phyloP scores from a whole-genome alignment of 2,797 vertebrate genomes.

The Geotrypetes seraphini region DNA sequence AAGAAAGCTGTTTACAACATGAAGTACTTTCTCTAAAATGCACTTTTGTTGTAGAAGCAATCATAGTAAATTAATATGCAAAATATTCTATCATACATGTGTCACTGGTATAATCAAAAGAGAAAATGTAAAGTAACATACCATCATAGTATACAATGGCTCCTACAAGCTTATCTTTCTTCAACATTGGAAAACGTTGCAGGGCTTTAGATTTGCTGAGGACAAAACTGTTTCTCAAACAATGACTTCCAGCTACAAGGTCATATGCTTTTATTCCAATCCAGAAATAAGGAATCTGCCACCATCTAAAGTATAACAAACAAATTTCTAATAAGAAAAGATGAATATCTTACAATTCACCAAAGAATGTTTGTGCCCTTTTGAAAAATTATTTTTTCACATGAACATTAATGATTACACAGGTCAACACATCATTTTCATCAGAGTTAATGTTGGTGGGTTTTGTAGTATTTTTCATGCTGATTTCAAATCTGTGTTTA shows the following conservation, averaged over 20 bases:
- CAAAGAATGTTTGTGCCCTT: too few species aligned
- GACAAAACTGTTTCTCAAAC: constrained; percentile 87
- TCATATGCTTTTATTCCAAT: constrained; percentile 93
- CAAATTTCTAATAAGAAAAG: too few species aligned
- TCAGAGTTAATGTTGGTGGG: too few species aligned
- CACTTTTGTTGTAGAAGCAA: not conserved
- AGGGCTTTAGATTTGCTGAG: constrained; percentile 83
- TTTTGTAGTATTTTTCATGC: too few species aligned
- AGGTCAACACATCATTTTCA: too few species aligned
- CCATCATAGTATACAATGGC: constrained; percentile 97
- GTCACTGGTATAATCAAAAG: too few species aligned
- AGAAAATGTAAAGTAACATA: constrained; percentile 28
- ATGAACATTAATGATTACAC: too few species aligned
- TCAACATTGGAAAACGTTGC: constrained; percentile 93
- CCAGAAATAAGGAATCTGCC: constrained; percentile 98
- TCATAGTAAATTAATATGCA: too few species aligned
- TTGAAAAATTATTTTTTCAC: too few species aligned
- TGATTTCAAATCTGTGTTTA: too few species aligned
- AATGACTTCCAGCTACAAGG: constrained; percentile 81
- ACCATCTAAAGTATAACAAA: constrained; percentile 67
- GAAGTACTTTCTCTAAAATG: accelerated
- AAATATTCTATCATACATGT: too few species aligned
- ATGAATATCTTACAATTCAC: too few species aligned
- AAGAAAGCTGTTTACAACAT: not conserved
- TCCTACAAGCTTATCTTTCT: constrained; percentile 80